Evolutionary conservation across 2,888 invertebrate genomes (phyloP), one percentile per base, ranked within the genome.

Genomic region (Platynereis dumerilii): DNA sequence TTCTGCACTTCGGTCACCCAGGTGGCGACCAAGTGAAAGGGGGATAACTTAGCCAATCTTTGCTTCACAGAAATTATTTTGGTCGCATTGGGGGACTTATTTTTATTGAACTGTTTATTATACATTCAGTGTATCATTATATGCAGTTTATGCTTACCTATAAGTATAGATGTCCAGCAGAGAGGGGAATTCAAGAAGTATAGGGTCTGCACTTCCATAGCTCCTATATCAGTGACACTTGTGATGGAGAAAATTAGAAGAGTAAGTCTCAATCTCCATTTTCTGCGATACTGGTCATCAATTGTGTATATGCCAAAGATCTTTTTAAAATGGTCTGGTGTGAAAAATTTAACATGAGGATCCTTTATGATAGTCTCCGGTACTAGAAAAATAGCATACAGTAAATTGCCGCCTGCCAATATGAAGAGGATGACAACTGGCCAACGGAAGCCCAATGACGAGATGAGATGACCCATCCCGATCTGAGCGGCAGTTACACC

Each of bases 341-440:
- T 22, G 22, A 48, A 48, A n/a, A 48, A 48, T 5, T 5, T 48
- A n/a, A n/a, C 48, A 20, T 48, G n/a, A 22, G 48, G 48, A n/a
- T 48, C 48, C n/a, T 20, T 48, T 10, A 48, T 48, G n/a, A 48
- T 48, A 7, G 48, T 48, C n/a, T 48, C 48, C 3, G n/a, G 48
- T 48, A 48, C 5, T 10, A 5, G 5, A 20, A 34, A 7, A 12
- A 48, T n/a, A 20, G 48, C 48, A 48, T 48, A 48, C 3, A 48
- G n/a, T 7, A 48, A n/a, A 7, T 3, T 20, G 3, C 5, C 5
- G 48, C 20, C 48, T 10, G 3, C 7, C 10, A 48, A 7, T 7
- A 48, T 20, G n/a, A 48, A 48, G 10, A 20, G 7, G 22, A 48
- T 48, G 20, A n/a, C 48, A 5, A 48, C n/a, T 3, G 48, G 10